Percentiles rank a stretch among this genome's conserved stretches.
These are phyloP conservation scores for Galbula dea DNA, from an alignment of 2,113 vertebrate species.

Conservation along the genomic window DNA sequence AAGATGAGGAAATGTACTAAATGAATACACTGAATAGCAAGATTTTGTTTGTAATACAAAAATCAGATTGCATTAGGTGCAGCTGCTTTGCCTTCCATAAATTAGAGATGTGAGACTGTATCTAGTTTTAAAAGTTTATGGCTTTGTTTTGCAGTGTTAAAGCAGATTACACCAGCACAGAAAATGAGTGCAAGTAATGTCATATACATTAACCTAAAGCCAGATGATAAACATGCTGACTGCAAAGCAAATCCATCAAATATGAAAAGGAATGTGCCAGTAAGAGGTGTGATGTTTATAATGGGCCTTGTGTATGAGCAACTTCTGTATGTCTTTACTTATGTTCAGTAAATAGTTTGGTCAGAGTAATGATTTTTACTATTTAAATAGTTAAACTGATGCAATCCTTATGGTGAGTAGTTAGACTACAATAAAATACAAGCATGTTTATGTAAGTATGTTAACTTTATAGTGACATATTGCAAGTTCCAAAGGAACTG, in stretches of 20 bases:
- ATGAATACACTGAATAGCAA: not conserved
- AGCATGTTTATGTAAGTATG: not conserved
- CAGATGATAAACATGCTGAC: not conserved
- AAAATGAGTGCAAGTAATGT: not conserved
- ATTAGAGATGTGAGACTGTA: not conserved
- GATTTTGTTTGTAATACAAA: not conserved
- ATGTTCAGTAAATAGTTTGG: not conserved
- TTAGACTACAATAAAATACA: not conserved
- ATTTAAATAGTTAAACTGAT: not conserved
- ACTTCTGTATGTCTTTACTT: too few relatives aligned
- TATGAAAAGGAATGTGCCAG: not conserved
- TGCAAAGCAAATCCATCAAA: not conserved
- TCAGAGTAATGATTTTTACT: not conserved
- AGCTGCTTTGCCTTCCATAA: not conserved
- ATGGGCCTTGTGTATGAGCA: not conserved
- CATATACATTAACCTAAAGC: not conserved
- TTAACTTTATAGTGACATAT: not conserved
- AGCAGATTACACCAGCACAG: not conserved
- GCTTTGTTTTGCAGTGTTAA: not conserved
- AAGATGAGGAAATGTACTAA: not conserved
- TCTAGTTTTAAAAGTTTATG: not conserved
- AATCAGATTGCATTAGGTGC: not conserved
- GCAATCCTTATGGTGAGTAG: not conserved
- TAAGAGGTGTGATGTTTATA: not conserved
- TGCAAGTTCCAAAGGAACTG: not conserved